These are phyloP conservation scores for Planiliza haematocheilus DNA, from an alignment of 2,113 vertebrate species.

Conservation along the genomic window DNA sequence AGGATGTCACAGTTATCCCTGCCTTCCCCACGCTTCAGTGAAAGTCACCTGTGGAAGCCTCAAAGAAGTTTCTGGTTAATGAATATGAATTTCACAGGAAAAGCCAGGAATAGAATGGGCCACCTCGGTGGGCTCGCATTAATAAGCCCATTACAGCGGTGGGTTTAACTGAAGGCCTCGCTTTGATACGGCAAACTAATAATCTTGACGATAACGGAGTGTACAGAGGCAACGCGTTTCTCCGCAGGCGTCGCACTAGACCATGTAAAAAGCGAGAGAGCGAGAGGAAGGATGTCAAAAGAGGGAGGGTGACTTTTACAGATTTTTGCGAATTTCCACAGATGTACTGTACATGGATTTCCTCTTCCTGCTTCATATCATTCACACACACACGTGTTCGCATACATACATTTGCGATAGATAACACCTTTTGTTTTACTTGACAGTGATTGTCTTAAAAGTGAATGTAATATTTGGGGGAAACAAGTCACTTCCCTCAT, in stretches of 20 bases:
- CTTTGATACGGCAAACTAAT: conserved; percentile 43
- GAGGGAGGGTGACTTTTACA: conserved; percentile 21
- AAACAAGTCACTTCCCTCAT: background rate
- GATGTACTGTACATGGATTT: background rate
- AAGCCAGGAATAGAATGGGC: conserved; percentile 27
- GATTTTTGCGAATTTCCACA: no score
- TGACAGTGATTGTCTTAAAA: background rate
- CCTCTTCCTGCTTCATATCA: background rate
- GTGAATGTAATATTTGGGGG: background rate
- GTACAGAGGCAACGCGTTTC: background rate
- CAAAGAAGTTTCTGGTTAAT: conserved; percentile 35
- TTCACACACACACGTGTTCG: background rate
- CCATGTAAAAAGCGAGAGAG: background rate
- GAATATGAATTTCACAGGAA: conserved; percentile 38
- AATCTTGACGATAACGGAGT: conserved; percentile 12
- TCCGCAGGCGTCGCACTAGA: background rate
- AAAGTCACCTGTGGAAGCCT: conserved; percentile 25
- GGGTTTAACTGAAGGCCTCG: conserved; percentile 18
- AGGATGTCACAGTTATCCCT: conserved; percentile 1
- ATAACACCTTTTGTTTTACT: background rate
- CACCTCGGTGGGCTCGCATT: conserved; percentile 21
- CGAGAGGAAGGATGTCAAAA: background rate
- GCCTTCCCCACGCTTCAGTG: background rate
- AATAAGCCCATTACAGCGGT: conserved; percentile 26
- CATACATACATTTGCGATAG: background rate